Percentiles rank a stretch among this genome's conserved stretches.
Conservation (phyloP, 2,888 invertebrate genomes). For the Tolmerus cingulatus region DNA sequence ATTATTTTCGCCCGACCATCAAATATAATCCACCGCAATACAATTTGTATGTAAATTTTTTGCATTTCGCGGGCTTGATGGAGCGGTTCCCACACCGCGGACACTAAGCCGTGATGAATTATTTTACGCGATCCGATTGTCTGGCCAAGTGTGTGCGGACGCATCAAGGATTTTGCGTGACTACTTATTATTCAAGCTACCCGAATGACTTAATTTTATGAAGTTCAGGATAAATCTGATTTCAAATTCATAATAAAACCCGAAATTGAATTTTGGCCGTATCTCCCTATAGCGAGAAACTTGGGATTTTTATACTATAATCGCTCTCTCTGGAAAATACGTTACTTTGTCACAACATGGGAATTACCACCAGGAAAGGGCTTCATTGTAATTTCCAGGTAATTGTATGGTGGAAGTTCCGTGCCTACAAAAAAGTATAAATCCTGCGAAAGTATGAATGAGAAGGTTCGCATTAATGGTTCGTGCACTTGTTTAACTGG, state of each 20-base stretch:
- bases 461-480: background rate
- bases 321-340: background rate
- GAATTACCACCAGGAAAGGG: background rate
- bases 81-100: slow-evolving; percentile 23
- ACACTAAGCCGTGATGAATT: slow-evolving; percentile 39
- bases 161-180: slow-evolving; percentile 40
- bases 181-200: slow-evolving; percentile 18
- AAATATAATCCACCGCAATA: slow-evolving; percentile 53
- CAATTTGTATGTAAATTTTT: slow-evolving; percentile 54
- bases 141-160: slow-evolving; percentile 16
- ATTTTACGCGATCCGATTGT: slow-evolving; percentile 40
- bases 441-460: background rate
- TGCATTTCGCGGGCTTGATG: slow-evolving; percentile 44
- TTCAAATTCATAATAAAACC: slow-evolving; percentile 22
- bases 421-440: background rate
- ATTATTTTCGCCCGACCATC: slow-evolving; percentile 36
- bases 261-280: background rate
- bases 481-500: background rate
- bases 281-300: background rate
- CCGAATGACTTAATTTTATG: slow-evolving; percentile 19
- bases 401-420: slow-evolving; percentile 10
- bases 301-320: background rate
- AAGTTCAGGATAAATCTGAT: slow-evolving; percentile 26
- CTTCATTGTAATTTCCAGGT: slow-evolving; percentile 1
- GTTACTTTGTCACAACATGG: background rate